Conservation (phyloP, 2,113 vertebrate genomes). For the Ammodytes dubius region DNA sequence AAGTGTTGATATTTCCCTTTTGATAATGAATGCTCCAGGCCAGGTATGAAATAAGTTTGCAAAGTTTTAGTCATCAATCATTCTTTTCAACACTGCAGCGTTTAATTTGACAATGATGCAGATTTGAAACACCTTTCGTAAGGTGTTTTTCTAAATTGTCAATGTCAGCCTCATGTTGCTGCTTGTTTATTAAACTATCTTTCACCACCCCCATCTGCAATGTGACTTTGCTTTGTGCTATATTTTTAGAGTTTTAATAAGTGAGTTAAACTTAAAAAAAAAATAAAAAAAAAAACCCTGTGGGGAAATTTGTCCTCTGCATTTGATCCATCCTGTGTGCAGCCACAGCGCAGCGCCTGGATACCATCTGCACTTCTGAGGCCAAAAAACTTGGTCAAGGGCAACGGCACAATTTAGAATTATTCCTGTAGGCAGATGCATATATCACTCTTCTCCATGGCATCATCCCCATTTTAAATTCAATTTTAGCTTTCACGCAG, state of each 20-base stretch:
- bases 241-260: constrained; percentile 9
- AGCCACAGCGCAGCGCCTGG: background rate
- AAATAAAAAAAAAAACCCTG: background rate
- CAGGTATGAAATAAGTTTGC: constrained; percentile 15
- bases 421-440: constrained; percentile 11
- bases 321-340: constrained; percentile 1
- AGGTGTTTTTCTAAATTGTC: background rate
- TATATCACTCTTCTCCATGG: background rate
- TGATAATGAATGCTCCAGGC: constrained; percentile 10
- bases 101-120: constrained; percentile 4
- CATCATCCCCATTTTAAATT: constrained; percentile 8
- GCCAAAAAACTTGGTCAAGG: constrained; percentile 12
- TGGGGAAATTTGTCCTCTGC: constrained; percentile 13
- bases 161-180: background rate
- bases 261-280: constrained; percentile 7
- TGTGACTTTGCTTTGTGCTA: constrained; percentile 37
- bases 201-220: constrained; percentile 5
- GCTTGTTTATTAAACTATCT: constrained; percentile 7
- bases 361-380: constrained; percentile 13
- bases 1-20: constrained; percentile 7
- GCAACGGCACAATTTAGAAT: constrained; percentile 17
- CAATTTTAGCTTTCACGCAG: background rate
- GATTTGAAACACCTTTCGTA: background rate
- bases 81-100: background rate
- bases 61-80: constrained; percentile 10